phyloP scores from a whole-genome alignment of 2,797 vertebrate species.

The Lagorchestes hirsutus region DNA sequence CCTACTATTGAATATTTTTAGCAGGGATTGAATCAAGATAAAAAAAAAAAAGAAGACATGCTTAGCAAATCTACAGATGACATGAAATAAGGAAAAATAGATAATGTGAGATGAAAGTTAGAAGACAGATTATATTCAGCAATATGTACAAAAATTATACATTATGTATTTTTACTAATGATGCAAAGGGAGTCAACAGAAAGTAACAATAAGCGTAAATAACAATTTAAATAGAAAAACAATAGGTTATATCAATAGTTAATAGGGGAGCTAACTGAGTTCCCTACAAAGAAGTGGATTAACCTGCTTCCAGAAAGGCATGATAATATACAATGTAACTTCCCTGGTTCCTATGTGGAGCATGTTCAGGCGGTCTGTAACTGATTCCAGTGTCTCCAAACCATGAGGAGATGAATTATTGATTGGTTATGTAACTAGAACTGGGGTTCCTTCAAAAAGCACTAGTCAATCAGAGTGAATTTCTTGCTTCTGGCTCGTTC shows the following conservation, averaged over 20 bases:
- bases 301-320: neutral
- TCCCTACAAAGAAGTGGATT: neutral
- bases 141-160: no score
- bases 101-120: neutral
- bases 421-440: neutral
- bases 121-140: neutral
- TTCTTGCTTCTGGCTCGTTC: neutral
- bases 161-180: neutral
- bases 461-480: neutral
- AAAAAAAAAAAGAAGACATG: neutral
- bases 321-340: neutral
- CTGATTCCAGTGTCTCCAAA: neutral
- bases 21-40: neutral
- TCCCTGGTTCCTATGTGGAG: neutral
- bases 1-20: neutral
- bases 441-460: neutral
- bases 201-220: neutral
- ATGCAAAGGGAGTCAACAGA: neutral
- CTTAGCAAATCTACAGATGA: neutral
- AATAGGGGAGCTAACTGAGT: neutral
- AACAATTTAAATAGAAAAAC: neutral
- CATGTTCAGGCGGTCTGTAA: neutral
- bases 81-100: neutral
- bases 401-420: neutral
- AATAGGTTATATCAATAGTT: neutral